A percentile compares a stretch with the other conserved stretches of the same genome.
phyloP scores from a whole-genome alignment of 2,888 invertebrate species.

The Plagodis dolabraria region DNA sequence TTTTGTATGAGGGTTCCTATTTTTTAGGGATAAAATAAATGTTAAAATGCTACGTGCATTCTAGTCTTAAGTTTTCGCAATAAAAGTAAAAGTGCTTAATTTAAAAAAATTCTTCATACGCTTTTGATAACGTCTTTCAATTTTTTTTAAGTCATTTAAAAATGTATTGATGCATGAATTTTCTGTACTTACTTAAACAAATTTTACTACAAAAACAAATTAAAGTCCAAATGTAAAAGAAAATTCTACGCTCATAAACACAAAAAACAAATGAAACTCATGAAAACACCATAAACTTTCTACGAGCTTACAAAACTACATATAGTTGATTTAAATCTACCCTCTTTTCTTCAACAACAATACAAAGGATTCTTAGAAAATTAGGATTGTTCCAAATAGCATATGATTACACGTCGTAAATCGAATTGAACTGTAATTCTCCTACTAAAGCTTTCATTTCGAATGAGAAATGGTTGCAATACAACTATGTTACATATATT shows the following conservation, averaged over 20 bases:
- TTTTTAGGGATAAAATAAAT: too few species aligned
- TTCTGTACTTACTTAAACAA: background rate
- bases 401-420: constrained; percentile 23
- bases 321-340: constrained; percentile 26
- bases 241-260: background rate
- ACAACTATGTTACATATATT: too few species aligned
- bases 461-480: constrained; percentile 13
- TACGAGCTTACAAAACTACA: constrained; percentile 10
- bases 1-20: too few species aligned
- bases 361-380: constrained; percentile 21
- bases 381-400: constrained; percentile 17
- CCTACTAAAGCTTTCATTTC: constrained; percentile 27
- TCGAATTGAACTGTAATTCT: constrained; percentile 25
- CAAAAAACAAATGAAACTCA: constrained; percentile 7
- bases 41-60: too few species aligned
- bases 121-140: too few species aligned
- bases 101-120: too few species aligned
- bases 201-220: background rate
- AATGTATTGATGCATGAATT: too few species aligned
- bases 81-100: too few species aligned
- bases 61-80: too few species aligned
- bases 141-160: too few species aligned
- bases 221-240: background rate
- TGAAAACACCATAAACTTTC: constrained; percentile 19
- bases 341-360: constrained; percentile 19